A percentile compares a stretch with the other conserved stretches of the same genome.
phyloP scores from a whole-genome alignment of 2,113 vertebrate species.

The Apus apus region DNA sequence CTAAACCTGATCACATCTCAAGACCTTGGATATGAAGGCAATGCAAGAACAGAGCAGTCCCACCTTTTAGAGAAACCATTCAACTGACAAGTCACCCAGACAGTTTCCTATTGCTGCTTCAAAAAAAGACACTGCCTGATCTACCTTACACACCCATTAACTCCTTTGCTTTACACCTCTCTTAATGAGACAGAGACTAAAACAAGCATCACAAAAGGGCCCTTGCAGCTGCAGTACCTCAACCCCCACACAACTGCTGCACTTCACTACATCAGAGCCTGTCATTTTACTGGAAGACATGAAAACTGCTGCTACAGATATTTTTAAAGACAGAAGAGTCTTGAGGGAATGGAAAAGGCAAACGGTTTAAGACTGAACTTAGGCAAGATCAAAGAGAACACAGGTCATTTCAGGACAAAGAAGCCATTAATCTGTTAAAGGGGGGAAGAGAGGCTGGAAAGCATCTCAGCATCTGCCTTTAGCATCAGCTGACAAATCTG shows the following conservation, averaged over 20 bases:
- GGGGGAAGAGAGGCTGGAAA: conserved; percentile 1
- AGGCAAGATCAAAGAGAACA: conserved; percentile 1
- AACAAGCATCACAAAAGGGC: background rate
- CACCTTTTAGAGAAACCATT: background rate
- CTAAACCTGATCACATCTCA: background rate
- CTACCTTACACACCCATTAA: background rate
- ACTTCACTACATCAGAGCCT: background rate
- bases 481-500: background rate
- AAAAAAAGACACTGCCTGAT: background rate
- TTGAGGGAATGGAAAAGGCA: conserved; percentile 6
- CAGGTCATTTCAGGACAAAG: conserved; percentile 36
- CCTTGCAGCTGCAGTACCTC: background rate
- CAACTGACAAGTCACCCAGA: too few species aligned
- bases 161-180: background rate
- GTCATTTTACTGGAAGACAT: background rate
- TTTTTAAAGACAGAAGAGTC: background rate
- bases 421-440: background rate
- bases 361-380: background rate
- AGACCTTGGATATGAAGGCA: rapidly evolving
- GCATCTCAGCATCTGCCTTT: conserved; percentile 22
- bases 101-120: background rate
- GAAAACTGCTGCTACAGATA: background rate
- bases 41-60: background rate
- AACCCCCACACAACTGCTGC: background rate
- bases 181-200: background rate